A percentile compares a stretch with the other conserved stretches of the same genome.
Conservation (phyloP, 2,888 invertebrate genomes). For the Cylindroiulus punctatus region DNA sequence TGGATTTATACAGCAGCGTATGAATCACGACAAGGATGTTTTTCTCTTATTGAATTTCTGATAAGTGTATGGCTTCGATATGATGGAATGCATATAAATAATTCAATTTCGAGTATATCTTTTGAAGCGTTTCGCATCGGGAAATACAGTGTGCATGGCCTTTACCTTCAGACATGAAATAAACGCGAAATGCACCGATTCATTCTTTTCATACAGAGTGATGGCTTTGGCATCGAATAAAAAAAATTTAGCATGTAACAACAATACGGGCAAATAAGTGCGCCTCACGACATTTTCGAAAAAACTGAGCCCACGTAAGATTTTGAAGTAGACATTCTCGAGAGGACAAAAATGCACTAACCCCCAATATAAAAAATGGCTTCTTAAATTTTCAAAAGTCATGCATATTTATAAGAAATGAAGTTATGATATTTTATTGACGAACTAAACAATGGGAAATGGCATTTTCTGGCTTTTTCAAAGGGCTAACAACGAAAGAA, state of each 20-base stretch:
- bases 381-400: neutral
- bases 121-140: neutral
- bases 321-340: too few relatives aligned
- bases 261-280: too few relatives aligned
- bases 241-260: neutral
- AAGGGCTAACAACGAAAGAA: too few relatives aligned
- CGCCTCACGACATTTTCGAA: too few relatives aligned
- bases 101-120: conserved; percentile 2
- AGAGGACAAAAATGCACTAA: too few relatives aligned
- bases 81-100: conserved; percentile 43
- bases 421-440: too few relatives aligned
- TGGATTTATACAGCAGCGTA: conserved; percentile 32
- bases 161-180: neutral
- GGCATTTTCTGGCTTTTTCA: too few relatives aligned
- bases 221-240: neutral
- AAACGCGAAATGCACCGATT: neutral
- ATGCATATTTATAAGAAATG: too few relatives aligned
- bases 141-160: neutral
- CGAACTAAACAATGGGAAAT: too few relatives aligned
- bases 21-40: neutral
- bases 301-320: neutral
- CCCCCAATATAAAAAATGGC: neutral
- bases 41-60: conserved; percentile 43
- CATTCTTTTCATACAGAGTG: neutral
- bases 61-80: conserved; percentile 17